Base-by-base conservation (phyloP, 2,113 vertebrate genomes). In the Carassius auratus region DNA sequence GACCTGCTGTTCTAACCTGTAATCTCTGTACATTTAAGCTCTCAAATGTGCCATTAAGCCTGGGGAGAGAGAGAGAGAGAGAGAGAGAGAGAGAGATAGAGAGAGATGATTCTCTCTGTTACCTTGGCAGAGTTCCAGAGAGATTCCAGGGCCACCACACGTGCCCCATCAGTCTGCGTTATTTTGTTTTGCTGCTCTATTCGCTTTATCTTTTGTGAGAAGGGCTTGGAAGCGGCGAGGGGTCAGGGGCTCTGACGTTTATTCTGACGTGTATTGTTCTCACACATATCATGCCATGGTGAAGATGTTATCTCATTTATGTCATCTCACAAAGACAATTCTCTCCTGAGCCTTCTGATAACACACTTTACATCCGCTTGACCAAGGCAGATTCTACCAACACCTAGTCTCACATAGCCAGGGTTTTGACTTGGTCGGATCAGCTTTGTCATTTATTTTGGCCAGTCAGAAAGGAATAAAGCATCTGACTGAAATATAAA, bases 161-260 rank as follows among this genome's bases (percentile, higher is more conserved):
- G 68, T 38, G 30, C 50, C 68, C 12, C 80, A 50, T 48, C 33
- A 6, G 55, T 62, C 77, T 33, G 61, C 15, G 5, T 10, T 42
- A 9, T 50, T 57, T 14, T 57, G 26, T 55, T 64, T 68, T 19
- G 30, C 45, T 19, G 45, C 15, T 69, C 42, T 45, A 36, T 69
- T 69, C 26, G 4, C 80, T 83, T 71, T 83, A 83, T 83, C 81
- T 83, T 71, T 71, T 73, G 33, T 71, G 36, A 71, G 50, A 19
- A 57, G 66, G 48, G 50, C 50, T 42, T 50, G 80, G 68, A 71
- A 73, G 26, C 17, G 81, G 64, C 1, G 66, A 57, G 30, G 68
- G 81, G 68, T 83, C 66, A 83, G 81, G 48, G 68, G 66, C 81
- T 73, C 66, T 83, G 81, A 83, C 81, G 81, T 57, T 68, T 71